A percentile compares a stretch with the other conserved stretches of the same genome.
Evolutionary conservation across 2,888 invertebrate species (phyloP).

Genomic region (Pardosa pseudoannulata): DNA sequence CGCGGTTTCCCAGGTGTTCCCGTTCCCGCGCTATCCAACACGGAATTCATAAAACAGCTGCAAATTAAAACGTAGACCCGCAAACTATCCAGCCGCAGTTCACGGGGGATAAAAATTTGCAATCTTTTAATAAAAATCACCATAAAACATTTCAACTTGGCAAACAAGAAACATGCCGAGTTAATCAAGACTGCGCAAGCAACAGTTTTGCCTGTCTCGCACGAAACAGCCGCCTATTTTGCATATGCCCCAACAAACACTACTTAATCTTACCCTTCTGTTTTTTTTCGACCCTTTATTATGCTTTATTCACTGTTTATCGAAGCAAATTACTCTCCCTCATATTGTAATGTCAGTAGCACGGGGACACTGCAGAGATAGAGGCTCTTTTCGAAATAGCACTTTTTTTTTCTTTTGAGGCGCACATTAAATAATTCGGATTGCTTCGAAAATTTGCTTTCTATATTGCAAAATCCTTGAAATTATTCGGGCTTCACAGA

Average conservation of each 20-base stretch:
- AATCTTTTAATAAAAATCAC: slow-evolving; percentile 70
- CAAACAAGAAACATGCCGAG: slow-evolving; percentile 57
- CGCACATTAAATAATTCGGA: too few species aligned
- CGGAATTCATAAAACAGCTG: slow-evolving; percentile 72
- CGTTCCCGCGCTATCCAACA: slow-evolving; percentile 66
- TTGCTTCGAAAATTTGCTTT: too few species aligned
- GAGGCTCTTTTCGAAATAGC: too few species aligned
- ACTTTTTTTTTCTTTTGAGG: too few species aligned
- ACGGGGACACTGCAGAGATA: too few species aligned
- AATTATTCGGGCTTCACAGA: too few species aligned
- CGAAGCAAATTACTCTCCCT: background rate
- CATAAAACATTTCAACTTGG: slow-evolving; percentile 70
- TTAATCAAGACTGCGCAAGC: slow-evolving; percentile 56
- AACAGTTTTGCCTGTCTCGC: slow-evolving; percentile 47
- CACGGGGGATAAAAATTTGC: slow-evolving; percentile 59
- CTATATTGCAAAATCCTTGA: too few species aligned
- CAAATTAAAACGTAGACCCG: slow-evolving; percentile 68
- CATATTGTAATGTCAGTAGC: too few species aligned
- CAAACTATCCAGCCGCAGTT: slow-evolving; percentile 49
- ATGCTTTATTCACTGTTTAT: background rate
- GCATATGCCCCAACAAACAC: slow-evolving; percentile 22
- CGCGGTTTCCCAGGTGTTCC: slow-evolving; percentile 60
- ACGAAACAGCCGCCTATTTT: slow-evolving; percentile 58
- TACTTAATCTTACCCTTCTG: background rate
- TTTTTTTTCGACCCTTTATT: background rate